phyloP scores from a whole-genome alignment of 2,888 invertebrate genomes.

The Drosophila melanosoma region DNA sequence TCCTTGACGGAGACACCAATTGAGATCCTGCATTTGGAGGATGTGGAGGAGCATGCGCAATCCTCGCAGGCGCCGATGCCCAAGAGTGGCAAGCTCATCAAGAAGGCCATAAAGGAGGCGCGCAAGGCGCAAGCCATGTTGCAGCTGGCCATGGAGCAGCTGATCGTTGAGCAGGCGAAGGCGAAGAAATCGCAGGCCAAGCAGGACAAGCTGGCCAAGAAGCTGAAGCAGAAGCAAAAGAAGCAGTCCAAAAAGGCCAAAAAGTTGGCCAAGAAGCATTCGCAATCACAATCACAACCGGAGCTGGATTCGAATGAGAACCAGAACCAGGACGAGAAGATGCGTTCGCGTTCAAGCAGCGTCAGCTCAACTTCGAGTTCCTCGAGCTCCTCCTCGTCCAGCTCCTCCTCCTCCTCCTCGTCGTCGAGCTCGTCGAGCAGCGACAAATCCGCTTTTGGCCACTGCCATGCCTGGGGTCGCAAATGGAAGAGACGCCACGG shows the following conservation, averaged over 20 bases:
- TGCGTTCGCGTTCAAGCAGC: constrained; percentile 54
- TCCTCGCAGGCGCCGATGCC: constrained; percentile 12
- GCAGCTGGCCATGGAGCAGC: constrained; percentile 49
- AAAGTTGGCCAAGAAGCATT: constrained; percentile 42
- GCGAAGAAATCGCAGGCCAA: neutral
- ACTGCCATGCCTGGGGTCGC: too few relatives aligned
- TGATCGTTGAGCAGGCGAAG: constrained; percentile 41
- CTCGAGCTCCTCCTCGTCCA: constrained; percentile 48
- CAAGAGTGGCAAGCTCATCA: constrained; percentile 19
- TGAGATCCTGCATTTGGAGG: constrained; percentile 42
- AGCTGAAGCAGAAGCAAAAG: constrained; percentile 55
- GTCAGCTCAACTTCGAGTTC: constrained; percentile 58
- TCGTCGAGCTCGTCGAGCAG: constrained; percentile 42
- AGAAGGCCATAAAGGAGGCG: constrained; percentile 67
- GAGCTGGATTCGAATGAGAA: constrained; percentile 1
- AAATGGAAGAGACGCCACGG: constrained; percentile 31
- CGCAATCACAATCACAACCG: constrained; percentile 26
- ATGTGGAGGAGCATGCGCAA: constrained; percentile 29
- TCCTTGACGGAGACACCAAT: constrained; percentile 30
- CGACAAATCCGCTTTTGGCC: constrained; percentile 28
- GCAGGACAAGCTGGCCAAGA: constrained; percentile 32
- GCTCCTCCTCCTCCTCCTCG: constrained; percentile 45
- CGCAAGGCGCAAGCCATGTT: constrained; percentile 63
- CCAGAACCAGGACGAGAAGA: neutral
- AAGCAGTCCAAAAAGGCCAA: constrained; percentile 43